Evolutionary conservation across 2,797 vertebrate genomes (phyloP).

Genomic region (Acrossocheilus fasciatus): DNA sequence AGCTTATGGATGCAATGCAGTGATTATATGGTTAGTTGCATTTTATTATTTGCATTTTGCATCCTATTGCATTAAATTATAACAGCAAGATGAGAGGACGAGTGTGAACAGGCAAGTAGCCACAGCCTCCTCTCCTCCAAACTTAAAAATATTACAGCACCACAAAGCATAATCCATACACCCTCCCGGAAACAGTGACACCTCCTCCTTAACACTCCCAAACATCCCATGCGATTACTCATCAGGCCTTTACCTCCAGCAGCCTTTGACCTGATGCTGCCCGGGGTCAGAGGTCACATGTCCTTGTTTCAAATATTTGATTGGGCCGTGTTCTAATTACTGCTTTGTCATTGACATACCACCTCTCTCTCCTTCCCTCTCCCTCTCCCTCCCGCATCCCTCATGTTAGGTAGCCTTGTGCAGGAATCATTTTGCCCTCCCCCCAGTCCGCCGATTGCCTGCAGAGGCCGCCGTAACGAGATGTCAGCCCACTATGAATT

Average conservation of each 20-base stretch:
- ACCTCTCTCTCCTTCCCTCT: slow-evolving; percentile 59
- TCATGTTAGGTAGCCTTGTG: slow-evolving; percentile 50
- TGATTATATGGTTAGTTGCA: too few relatives aligned
- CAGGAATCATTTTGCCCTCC: slow-evolving; percentile 66
- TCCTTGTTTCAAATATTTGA: slow-evolving; percentile 58
- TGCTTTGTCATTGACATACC: slow-evolving; percentile 71
- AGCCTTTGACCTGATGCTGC: slow-evolving; percentile 75
- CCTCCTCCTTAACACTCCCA: slow-evolving; percentile 57
- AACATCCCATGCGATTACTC: slow-evolving; percentile 68
- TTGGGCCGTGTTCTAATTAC: slow-evolving; percentile 69
- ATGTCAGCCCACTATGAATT: slow-evolving; percentile 74
- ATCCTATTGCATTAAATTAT: neutral
- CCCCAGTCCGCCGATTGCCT: slow-evolving; percentile 50
- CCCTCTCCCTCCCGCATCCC: slow-evolving; percentile 32
- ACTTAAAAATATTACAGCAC: slow-evolving; percentile 50
- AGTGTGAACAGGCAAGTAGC: slow-evolving; percentile 30
- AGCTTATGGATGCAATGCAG: neutral
- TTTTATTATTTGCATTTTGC: neutral
- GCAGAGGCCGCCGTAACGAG: slow-evolving; percentile 64
- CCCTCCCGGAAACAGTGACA: slow-evolving; percentile 38
- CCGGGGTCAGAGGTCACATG: slow-evolving; percentile 66
- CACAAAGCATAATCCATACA: slow-evolving; percentile 62
- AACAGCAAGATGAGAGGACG: slow-evolving; percentile 36
- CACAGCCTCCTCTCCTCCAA: slow-evolving; percentile 42
- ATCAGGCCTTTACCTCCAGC: slow-evolving; percentile 68